Percentiles rank a stretch among this genome's conserved stretches.
Evolutionary conservation across 1,140 invertebrate genomes (phyloP).

Genomic region (Matsumurasca onukii): DNA sequence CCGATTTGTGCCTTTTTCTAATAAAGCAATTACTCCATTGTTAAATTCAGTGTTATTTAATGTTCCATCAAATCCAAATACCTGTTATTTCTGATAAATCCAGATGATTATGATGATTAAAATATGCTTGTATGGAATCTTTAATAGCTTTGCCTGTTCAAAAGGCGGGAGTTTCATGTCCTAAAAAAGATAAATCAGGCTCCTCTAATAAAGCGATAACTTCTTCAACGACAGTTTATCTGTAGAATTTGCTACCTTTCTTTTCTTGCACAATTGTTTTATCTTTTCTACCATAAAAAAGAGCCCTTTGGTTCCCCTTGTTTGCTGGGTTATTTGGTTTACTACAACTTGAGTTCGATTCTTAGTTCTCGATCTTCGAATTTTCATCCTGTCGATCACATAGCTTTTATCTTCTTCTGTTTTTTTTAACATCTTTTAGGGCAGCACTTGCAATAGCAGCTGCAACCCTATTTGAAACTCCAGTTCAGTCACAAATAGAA

Average conservation of each 20-base stretch:
- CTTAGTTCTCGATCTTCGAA: neutral
- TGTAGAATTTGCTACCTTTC: neutral
- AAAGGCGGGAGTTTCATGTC: neutral
- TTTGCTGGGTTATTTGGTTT: neutral
- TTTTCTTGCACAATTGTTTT: neutral
- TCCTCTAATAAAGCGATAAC: neutral
- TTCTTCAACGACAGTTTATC: neutral
- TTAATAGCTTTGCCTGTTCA: neutral
- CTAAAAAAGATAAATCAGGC: neutral
- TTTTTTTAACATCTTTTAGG: conserved; percentile 6
- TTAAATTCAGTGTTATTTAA: neutral
- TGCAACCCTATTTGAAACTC: conserved; percentile 13
- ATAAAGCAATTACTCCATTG: neutral
- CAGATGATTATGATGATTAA: neutral
- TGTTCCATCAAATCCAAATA: neutral
- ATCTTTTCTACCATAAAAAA: neutral
- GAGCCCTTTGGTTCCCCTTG: neutral
- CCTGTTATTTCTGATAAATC: neutral
- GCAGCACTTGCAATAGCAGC: conserved; percentile 6
- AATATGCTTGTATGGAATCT: neutral
- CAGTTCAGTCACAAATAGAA: conserved; percentile 3
- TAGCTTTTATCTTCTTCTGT: neutral
- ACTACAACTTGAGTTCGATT: neutral
- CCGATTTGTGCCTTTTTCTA: neutral
- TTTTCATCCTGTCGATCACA: conserved; percentile 17